Conservation (phyloP, 2,888 invertebrate genomes). For the Thera britannica region DNA sequence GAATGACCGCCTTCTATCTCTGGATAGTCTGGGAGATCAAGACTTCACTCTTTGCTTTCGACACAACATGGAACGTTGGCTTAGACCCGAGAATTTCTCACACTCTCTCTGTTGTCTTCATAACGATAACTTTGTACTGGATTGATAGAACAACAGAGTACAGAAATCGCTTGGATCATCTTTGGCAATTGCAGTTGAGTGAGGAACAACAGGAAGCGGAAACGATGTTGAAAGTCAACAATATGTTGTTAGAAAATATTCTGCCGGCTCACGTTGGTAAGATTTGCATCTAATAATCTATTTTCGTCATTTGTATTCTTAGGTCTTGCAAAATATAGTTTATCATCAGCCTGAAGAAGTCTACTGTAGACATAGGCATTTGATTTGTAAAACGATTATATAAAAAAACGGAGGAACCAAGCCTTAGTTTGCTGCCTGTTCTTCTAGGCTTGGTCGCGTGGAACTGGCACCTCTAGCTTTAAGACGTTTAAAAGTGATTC, state of each 20-base stretch:
- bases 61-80: slow-evolving; percentile 88
- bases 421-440: too few relatives aligned
- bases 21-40: slow-evolving; percentile 88
- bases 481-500: too few relatives aligned
- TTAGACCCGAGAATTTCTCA: slow-evolving; percentile 89
- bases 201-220: slow-evolving; percentile 94
- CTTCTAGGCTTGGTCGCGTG: too few relatives aligned
- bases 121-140: slow-evolving; percentile 91
- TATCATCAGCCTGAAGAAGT: too few relatives aligned
- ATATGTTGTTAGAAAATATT: slow-evolving; percentile 95
- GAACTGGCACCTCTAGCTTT: too few relatives aligned
- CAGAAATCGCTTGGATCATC: slow-evolving; percentile 93
- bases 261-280: slow-evolving; percentile 96
- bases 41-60: slow-evolving; percentile 82
- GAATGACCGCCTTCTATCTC: slow-evolving; percentile 87
- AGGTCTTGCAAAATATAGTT: too few relatives aligned
- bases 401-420: too few relatives aligned
- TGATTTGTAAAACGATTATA: too few relatives aligned
- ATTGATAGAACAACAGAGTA: slow-evolving; percentile 96
- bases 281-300: slow-evolving; percentile 43
- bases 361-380: too few relatives aligned
- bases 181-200: slow-evolving; percentile 87
- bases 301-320: too few relatives aligned
- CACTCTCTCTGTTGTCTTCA: slow-evolving; percentile 88
- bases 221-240: slow-evolving; percentile 94